Evolutionary conservation across 2,888 invertebrate genomes (phyloP).

Genomic region (Hoplodrina blanda): DNA sequence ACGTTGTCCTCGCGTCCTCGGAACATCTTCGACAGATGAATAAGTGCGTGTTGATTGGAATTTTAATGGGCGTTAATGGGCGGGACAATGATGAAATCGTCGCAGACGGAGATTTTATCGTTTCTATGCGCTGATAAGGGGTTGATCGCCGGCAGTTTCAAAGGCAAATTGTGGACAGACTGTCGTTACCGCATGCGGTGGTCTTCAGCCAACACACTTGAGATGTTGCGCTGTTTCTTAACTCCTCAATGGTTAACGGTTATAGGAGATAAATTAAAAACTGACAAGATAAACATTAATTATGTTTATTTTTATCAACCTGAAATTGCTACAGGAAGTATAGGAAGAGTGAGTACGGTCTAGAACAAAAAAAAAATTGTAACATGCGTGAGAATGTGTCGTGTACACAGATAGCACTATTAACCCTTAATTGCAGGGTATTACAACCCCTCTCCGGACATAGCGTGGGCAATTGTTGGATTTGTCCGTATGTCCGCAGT

Average conservation of each 20-base stretch:
- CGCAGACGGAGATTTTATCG: constrained; percentile 85
- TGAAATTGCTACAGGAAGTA: background rate
- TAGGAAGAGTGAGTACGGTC: background rate
- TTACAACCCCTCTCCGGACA: constrained; percentile 61
- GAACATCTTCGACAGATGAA: constrained; percentile 82
- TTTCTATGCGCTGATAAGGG: constrained; percentile 84
- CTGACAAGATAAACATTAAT: constrained; percentile 3
- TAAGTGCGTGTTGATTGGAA: constrained; percentile 89
- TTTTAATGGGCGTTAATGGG: constrained; percentile 89
- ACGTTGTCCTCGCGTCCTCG: constrained; percentile 64
- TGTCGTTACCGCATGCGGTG: constrained; percentile 76
- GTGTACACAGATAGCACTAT: constrained; percentile 68
- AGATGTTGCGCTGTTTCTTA: constrained; percentile 32
- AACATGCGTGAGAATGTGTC: constrained; percentile 80
- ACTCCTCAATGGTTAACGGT: constrained; percentile 30
- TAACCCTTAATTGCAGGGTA: constrained; percentile 77
- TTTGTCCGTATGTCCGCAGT: constrained; percentile 68
- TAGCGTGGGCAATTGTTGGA: constrained; percentile 67
- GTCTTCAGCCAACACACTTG: constrained; percentile 61
- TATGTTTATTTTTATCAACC: background rate
- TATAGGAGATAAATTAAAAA: constrained; percentile 16
- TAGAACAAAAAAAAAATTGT: constrained; percentile 6
- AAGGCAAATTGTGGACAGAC: constrained; percentile 87
- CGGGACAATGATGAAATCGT: constrained; percentile 89
- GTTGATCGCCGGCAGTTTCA: constrained; percentile 85